Conservation (phyloP, 2,888 invertebrate genomes). For the Acanthosepion pharaonis region DNA sequence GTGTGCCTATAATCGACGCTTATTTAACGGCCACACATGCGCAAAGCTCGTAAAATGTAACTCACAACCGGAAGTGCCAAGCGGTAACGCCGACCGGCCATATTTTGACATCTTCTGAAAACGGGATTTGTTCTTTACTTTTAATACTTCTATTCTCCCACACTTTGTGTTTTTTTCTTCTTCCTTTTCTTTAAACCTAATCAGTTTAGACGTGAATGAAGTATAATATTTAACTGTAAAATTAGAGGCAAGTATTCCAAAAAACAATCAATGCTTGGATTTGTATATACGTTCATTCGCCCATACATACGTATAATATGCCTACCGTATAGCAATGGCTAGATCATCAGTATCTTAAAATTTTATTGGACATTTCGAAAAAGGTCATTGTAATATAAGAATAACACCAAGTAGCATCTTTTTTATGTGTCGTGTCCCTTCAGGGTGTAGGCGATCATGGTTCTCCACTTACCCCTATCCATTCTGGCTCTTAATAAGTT, state of each 20-base stretch:
- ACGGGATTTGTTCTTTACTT: not conserved
- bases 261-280: not conserved
- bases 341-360: too few relatives aligned
- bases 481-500: too few relatives aligned
- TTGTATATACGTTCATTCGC: not conserved
- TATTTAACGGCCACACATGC: slow-evolving; percentile 33
- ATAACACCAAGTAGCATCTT: too few relatives aligned
- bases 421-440: too few relatives aligned
- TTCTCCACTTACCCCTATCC: too few relatives aligned
- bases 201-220: not conserved
- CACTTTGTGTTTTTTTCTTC: not conserved
- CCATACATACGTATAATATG: not conserved
- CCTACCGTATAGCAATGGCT: not conserved
- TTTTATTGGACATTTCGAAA: too few relatives aligned
- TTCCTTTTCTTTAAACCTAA: not conserved
- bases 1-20: slow-evolving; percentile 16
- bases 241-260: not conserved
- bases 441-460: too few relatives aligned
- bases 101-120: not conserved
- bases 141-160: too few relatives aligned
- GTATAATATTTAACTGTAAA: not conserved
- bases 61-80: slow-evolving; percentile 33
- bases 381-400: too few relatives aligned
- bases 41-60: not conserved
- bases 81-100: not conserved